phyloP scores from a whole-genome alignment of 1,140 invertebrate species.

The Drosophila novamexicana region DNA sequence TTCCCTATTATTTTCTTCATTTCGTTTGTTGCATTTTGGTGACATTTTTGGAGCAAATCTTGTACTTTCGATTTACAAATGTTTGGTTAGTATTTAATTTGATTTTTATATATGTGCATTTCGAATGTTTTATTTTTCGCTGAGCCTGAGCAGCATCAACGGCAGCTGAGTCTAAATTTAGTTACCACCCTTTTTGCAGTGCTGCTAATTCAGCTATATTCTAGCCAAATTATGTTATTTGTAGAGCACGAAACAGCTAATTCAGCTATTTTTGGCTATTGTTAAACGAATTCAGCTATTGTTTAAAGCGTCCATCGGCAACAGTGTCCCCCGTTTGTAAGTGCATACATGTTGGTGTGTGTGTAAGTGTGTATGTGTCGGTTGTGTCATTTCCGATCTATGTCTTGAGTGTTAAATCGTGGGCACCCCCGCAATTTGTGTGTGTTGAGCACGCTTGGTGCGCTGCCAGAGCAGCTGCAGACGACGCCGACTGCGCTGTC shows the following conservation, averaged over 20 bases:
- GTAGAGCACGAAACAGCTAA: too few relatives aligned
- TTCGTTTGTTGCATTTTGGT: slow-evolving; percentile 60
- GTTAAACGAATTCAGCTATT: too few relatives aligned
- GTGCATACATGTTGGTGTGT: not conserved
- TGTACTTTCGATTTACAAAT: slow-evolving; percentile 28
- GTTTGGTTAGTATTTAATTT: slow-evolving; percentile 40
- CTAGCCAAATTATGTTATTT: too few relatives aligned
- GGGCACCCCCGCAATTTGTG: slow-evolving; percentile 59
- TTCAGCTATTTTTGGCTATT: too few relatives aligned
- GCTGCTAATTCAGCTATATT: not conserved
- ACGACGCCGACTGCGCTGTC: not conserved
- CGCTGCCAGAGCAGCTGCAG: slow-evolving; percentile 36
- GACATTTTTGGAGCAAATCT: slow-evolving; percentile 73
- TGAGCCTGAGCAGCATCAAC: slow-evolving; percentile 23
- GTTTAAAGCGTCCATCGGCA: too few relatives aligned
- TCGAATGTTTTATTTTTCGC: slow-evolving; percentile 28
- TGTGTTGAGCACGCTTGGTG: slow-evolving; percentile 48
- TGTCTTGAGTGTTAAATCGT: slow-evolving; percentile 26
- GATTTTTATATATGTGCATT: slow-evolving; percentile 26
- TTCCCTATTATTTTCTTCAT: slow-evolving; percentile 14
- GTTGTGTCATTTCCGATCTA: slow-evolving; percentile 68
- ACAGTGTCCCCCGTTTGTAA: not conserved
- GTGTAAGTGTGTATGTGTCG: slow-evolving; percentile 4
- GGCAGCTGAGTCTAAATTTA: slow-evolving; percentile 72
- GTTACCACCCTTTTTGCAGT: slow-evolving; percentile 37